Base-by-base conservation (phyloP, 2,113 vertebrate genomes). In the Rhynchomys soricoides region DNA sequence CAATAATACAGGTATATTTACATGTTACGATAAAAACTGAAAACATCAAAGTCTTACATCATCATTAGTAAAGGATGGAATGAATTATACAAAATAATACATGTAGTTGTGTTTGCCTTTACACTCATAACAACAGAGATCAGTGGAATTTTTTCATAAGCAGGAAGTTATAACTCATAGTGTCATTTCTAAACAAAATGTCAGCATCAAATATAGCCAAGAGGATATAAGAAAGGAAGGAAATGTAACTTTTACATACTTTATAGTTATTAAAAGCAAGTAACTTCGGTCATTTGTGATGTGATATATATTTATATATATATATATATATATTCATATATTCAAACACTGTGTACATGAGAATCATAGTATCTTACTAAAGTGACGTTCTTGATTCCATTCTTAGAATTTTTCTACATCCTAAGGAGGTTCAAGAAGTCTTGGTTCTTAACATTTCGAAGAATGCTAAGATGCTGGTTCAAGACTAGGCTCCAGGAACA, bases 121-220 rank as follows among this genome's bases (percentile, higher is more conserved):
- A 91, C 1, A 73, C 50, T 22, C 52, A 95, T 55, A 94, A 95
- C 19, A 93, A 90, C 29, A 81, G 22, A 87, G 21, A 91, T 78
- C 34, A 92, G 78, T 66, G 17, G 50, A 26, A 9, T 52, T 73
- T 85, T 45, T 92, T 52, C 31, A 90, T 83, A 77, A 96, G 92
- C 22, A 81, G 15, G 45, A 75, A 86, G 17, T 24, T 62, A n/a
- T 74, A 74, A 79, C 43, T 74, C 74, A 37, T 50, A n/a, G n/a
- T 95, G 40, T 1, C 24, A 88, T 88, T 96, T 45, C 70, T 78
- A 95, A 93, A 70, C 31, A 90, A 92, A 92, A 31, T 43, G 43
- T 95, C 62, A 77, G 16, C 64, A 94, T 85, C 31, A 92, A n/a
- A 81, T 45, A 92, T 13, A 92, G 90, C 31, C 24, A 95, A 91